Base-by-base conservation (phyloP, 2,113 vertebrate species). In the Limnothrissa miodon region DNA sequence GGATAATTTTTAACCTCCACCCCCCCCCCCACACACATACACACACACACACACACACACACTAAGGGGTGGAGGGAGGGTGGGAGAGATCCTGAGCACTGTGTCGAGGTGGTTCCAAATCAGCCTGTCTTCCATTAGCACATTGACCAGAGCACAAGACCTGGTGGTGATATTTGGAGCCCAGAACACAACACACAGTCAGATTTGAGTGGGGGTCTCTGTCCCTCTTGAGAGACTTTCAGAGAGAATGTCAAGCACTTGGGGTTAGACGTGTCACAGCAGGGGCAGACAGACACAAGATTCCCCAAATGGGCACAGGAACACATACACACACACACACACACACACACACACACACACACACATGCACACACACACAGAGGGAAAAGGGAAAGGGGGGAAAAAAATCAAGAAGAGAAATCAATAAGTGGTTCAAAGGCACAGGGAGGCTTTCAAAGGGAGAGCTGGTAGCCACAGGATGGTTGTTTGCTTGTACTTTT, bases 361-460 rank as follows among this genome's bases (percentile, higher is more conserved):
- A 45, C 1, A 45, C 45, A 45, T 11, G 13, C 1, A 45, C 1
- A 45, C 45, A 7, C 6, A 45, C 6, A 45, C 45, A 45, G 8
- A 25, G 6, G 48, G 39, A 45, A 48, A 78, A 82, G 23, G 1
- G 44, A 36, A 15, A 45, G 44, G 7, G 33, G 1, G 13, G 44
- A 56, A 23, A 45, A 45, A 53, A 39, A 70, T 74, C 74, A 36
- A 59, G 19, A 8, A 33, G 29, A 59, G 44, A 45, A 85, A 89
- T 89, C 86, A 44, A 85, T 87, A 85, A 15, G 25, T 33, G 45
- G 62, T 17, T 79, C 74, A 70, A 36, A 51, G 66, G 66, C 78
- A 78, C 46, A 39, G 29, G 66, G 48, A 8, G 42, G 45, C 79
- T 74, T 78, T 82, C 44, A 84, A 84, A 79, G 45, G 7, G 39